phyloP scores from a whole-genome alignment of 2,797 vertebrate species.

The Crocodylus rhombifer region DNA sequence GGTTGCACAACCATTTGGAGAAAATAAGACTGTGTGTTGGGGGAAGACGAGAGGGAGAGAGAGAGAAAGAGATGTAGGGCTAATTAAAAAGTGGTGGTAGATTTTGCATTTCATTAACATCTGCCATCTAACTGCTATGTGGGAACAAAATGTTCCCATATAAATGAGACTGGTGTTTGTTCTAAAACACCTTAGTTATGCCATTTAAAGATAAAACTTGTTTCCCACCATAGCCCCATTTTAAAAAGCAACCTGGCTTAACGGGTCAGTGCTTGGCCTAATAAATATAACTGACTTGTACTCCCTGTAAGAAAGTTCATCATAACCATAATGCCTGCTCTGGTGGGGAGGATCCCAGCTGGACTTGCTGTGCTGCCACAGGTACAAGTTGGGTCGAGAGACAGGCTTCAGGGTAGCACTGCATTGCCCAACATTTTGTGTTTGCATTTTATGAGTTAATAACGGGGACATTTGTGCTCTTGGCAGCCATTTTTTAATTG shows the following conservation, averaged over 20 bases:
- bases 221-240: not conserved
- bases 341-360: fast-evolving
- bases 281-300: fast-evolving
- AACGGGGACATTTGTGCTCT: not conserved
- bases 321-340: not conserved
- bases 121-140: not conserved
- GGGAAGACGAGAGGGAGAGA: not conserved
- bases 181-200: not conserved
- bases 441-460: not conserved
- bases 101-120: not conserved
- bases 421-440: not conserved
- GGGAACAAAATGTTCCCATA: fast-evolving
- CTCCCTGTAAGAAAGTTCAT: fast-evolving
- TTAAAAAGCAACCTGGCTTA: not conserved
- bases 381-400: not conserved
- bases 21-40: not conserved
- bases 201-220: not conserved
- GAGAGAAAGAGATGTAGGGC: not conserved
- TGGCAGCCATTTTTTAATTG: not conserved
- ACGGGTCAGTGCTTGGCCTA: not conserved
- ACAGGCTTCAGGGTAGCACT: not conserved
- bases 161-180: not conserved
- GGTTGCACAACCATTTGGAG: not conserved
- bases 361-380: not conserved
- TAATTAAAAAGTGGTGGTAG: not conserved